Evolutionary conservation across 2,888 invertebrate genomes (phyloP), one percentile per base, ranked within the genome.

Genomic region (Drosophila mulleri): DNA sequence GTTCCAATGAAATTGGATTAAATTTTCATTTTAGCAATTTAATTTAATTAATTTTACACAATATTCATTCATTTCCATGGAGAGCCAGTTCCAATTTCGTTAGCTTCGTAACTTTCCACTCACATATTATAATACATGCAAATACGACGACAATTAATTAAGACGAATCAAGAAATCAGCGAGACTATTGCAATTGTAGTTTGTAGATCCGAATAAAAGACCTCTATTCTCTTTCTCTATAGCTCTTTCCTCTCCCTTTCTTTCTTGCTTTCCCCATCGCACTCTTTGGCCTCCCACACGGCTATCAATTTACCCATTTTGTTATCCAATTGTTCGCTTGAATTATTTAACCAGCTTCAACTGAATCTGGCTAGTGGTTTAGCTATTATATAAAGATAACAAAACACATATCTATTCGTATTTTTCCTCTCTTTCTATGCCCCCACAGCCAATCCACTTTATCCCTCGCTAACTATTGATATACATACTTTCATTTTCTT

Each of bases 401-500:
- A n/a, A 45, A 14, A 45, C 7, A 7, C 23, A 52, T 23, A 32
- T 16, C 52, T 53, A 20, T 44, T 20, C n/a, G 11, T 29, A n/a
- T 29, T 2, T n/a, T 9, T 6, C 2, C 14, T 52, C 14, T 20
- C 32, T 18, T 7, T 50, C 50, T 11, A 32, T 11, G 32, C 3
- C 2, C 32, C 32, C 32, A 32, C 9, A 9, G 6, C 32, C 32
- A 2, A 9, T 32, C 9, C 39, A 47, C 14, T 29, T 16, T 77
- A n/a, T n/a, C 20, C 45, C 50, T 37, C 3, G 35, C 29, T 18
- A 32, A 80, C 47, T 86, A 82, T 85, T 79, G 62, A 70, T 67
- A 83, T 73, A 89, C 82, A 83, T 73, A 89, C 82, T 83, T 83
- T 83, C 87, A 56, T 74, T 83, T 83, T 83, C 88, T 69, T 70